Percentiles rank a stretch among this genome's conserved stretches.
Evolutionary conservation across 2,113 vertebrate genomes (phyloP).

Genomic region (Melanocharis versteri): DNA sequence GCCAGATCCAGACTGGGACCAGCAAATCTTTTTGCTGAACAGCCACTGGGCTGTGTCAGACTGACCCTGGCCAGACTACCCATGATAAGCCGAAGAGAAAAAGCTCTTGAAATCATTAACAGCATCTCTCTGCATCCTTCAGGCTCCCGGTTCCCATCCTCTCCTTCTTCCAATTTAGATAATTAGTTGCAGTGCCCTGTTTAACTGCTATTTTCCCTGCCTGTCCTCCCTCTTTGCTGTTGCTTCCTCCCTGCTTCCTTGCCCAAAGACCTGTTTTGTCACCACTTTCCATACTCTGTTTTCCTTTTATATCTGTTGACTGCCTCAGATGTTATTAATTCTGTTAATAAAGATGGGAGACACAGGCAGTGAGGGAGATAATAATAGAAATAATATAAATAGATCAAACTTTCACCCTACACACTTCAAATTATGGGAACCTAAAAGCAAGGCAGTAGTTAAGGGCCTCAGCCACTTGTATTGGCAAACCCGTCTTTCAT

Average conservation of each 20-base stretch:
- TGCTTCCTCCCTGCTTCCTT: not conserved
- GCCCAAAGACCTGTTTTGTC: not conserved
- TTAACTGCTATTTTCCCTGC: not conserved
- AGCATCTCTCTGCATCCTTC: not conserved
- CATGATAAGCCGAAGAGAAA: not conserved
- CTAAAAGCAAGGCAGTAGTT: not conserved
- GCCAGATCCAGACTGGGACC: not conserved
- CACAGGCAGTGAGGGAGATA: not conserved
- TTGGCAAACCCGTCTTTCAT: conserved; percentile 59
- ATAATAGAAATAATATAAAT: not conserved
- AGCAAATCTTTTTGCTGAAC: not conserved
- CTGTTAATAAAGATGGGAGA: not conserved
- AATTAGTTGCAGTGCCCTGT: not conserved
- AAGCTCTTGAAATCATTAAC: not conserved
- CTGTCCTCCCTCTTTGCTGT: not conserved
- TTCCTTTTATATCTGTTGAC: not conserved
- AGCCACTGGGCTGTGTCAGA: not conserved
- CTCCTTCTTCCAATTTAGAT: not conserved
- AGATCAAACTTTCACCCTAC: not conserved
- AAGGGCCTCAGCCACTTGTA: conserved; percentile 16
- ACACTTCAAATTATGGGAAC: not conserved
- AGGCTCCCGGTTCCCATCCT: not conserved
- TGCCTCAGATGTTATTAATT: not conserved
- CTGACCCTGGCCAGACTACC: not conserved
- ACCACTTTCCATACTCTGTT: not conserved